Conservation (phyloP, 2,888 invertebrate species). For the Mellilla xanthometata region DNA sequence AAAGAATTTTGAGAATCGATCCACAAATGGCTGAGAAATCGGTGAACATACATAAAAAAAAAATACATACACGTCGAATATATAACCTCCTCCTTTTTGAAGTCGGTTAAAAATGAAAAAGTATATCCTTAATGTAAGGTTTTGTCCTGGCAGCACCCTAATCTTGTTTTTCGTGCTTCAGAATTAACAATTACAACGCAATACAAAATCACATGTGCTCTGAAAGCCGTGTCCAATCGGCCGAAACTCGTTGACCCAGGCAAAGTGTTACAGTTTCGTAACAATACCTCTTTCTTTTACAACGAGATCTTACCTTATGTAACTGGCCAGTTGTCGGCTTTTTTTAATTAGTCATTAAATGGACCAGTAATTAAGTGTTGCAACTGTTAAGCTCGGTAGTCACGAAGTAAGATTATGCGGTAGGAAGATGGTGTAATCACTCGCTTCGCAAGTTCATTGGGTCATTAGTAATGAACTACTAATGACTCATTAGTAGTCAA, state of each 20-base stretch:
- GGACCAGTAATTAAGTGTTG: slow-evolving; percentile 13
- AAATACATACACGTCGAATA: too few relatives aligned
- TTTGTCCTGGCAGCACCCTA: too few relatives aligned
- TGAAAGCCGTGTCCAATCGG: slow-evolving; percentile 46
- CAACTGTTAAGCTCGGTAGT: slow-evolving; percentile 3
- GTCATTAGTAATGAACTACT: background rate
- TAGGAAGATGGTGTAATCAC: background rate
- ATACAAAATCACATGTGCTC: slow-evolving; percentile 24
- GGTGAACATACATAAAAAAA: too few relatives aligned
- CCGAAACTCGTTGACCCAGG: slow-evolving; percentile 37
- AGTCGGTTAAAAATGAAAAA: too few relatives aligned
- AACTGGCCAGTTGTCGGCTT: slow-evolving; percentile 22
- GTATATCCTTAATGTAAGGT: too few relatives aligned
- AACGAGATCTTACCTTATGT: slow-evolving; percentile 28
- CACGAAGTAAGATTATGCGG: too few relatives aligned
- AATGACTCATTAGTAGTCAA: too few relatives aligned
- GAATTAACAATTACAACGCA: too few relatives aligned
- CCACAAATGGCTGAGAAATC: too few relatives aligned
- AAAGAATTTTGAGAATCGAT: too few relatives aligned
- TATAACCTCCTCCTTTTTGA: too few relatives aligned
- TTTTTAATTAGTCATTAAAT: slow-evolving; percentile 25
- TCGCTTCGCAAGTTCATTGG: slow-evolving; percentile 2
- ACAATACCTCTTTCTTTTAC: slow-evolving; percentile 6
- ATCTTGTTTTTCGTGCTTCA: too few relatives aligned
- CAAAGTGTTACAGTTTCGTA: slow-evolving; percentile 23